Evolutionary conservation across 2,797 vertebrate species (phyloP).

Genomic region (Rhabdophis nuchalis): DNA sequence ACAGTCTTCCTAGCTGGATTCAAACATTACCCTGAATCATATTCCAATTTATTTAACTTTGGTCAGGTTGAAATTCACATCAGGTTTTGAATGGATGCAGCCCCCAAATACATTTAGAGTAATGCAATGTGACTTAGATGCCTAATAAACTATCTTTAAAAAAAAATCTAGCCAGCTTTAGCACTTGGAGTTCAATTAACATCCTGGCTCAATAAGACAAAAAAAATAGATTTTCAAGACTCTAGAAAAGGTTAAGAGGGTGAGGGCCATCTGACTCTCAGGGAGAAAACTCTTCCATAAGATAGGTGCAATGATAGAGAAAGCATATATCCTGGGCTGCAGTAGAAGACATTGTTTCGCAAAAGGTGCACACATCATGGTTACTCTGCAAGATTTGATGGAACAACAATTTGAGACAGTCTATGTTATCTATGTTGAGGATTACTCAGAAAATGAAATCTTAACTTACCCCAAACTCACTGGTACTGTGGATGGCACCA

Average conservation of each 20-base stretch:
- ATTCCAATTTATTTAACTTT: background rate
- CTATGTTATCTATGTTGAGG: slow-evolving; percentile 8
- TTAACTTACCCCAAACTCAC: slow-evolving; percentile 48
- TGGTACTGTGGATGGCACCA: slow-evolving; percentile 8
- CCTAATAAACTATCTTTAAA: background rate
- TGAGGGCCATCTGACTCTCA: background rate
- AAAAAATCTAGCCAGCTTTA: background rate
- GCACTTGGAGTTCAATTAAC: background rate
- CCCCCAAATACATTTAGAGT: background rate
- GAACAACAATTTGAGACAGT: background rate
- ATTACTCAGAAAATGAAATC: slow-evolving; percentile 1
- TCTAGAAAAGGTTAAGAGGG: background rate
- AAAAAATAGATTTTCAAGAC: background rate
- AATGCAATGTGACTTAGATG: background rate
- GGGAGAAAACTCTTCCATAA: background rate
- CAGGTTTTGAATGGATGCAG: background rate
- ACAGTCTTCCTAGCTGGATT: background rate
- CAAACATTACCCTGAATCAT: background rate
- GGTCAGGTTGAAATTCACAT: background rate
- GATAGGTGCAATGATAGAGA: background rate
- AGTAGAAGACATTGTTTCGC: background rate
- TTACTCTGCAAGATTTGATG: background rate
- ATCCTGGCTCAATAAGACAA: background rate
- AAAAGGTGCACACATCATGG: background rate
- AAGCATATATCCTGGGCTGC: background rate